Conservation (phyloP, 2,888 invertebrate genomes). For the Craniophora ligustri region DNA sequence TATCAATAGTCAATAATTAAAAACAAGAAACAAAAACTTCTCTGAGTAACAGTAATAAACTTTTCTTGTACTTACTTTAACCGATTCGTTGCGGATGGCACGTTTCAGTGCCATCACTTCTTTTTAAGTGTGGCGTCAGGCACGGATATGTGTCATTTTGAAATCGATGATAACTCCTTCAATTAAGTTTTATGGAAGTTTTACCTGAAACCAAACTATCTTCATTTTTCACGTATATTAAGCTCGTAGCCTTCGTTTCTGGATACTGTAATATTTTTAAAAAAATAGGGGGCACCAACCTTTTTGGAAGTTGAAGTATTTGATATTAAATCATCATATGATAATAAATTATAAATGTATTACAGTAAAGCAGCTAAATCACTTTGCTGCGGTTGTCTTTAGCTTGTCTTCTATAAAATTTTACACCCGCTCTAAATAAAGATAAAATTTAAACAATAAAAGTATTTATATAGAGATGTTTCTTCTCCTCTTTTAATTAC, state of each 20-base stretch:
- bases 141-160: slow-evolving; percentile 25
- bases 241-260: slow-evolving; percentile 31
- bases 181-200: slow-evolving; percentile 22
- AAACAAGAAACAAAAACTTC: too few species aligned
- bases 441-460: slow-evolving; percentile 27
- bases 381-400: slow-evolving; percentile 19
- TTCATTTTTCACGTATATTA: slow-evolving; percentile 29
- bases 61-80: too few species aligned
- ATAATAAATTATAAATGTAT: slow-evolving; percentile 28
- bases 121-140: slow-evolving; percentile 25
- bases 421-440: slow-evolving; percentile 28
- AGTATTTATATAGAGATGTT: slow-evolving; percentile 30
- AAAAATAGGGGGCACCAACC: slow-evolving; percentile 29
- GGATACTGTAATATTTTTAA: slow-evolving; percentile 20
- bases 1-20: too few species aligned
- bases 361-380: slow-evolving; percentile 19
- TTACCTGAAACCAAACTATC: slow-evolving; percentile 26
- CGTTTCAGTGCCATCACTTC: slow-evolving; percentile 16
- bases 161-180: slow-evolving; percentile 30
- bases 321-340: slow-evolving; percentile 20
- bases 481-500: slow-evolving; percentile 28
- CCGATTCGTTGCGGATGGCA: slow-evolving; percentile 15
- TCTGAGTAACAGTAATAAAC: too few species aligned
- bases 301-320: slow-evolving; percentile 30
- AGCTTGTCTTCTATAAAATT: slow-evolving; percentile 25